A percentile compares a stretch with the other conserved stretches of the same genome.
These are phyloP conservation scores for Muschampia staudingeri DNA, from an alignment of 2,888 invertebrate genomes.

Conservation along the genomic window DNA sequence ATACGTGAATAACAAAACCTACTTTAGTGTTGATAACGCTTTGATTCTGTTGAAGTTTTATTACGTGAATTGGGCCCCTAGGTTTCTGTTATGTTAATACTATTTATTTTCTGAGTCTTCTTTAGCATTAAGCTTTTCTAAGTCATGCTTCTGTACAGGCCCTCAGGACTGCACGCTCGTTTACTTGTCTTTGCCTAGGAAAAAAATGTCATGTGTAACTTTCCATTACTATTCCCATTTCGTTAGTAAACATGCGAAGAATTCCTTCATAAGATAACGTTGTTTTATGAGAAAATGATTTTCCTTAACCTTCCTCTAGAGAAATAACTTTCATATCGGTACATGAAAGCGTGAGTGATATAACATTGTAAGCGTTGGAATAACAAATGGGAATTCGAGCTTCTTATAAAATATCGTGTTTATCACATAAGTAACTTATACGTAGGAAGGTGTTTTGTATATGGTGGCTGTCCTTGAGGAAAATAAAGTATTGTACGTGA, in stretches of 20 bases:
- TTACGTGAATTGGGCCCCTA: too few species aligned
- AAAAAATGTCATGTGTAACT: background rate
- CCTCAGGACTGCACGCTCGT: too few species aligned
- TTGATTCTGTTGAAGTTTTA: too few species aligned
- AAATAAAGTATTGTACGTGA: background rate
- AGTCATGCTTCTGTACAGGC: too few species aligned
- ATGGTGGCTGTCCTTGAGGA: background rate
- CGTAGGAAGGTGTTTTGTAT: background rate
- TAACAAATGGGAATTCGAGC: slow-evolving; percentile 35
- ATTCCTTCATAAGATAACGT: slow-evolving; percentile 33
- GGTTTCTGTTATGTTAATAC: too few species aligned
- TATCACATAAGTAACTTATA: background rate
- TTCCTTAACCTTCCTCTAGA: slow-evolving; percentile 42
- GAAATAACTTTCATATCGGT: slow-evolving; percentile 37
- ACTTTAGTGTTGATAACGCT: too few species aligned
- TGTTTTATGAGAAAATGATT: slow-evolving; percentile 47
- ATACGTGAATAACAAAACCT: too few species aligned
- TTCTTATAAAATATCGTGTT: slow-evolving; percentile 26
- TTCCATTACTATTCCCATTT: slow-evolving; percentile 10
- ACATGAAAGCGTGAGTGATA: slow-evolving; percentile 17
- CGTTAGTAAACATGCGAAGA: slow-evolving; percentile 16
- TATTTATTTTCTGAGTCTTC: too few species aligned
- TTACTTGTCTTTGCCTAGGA: background rate
- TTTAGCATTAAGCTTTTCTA: too few species aligned
- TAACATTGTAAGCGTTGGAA: slow-evolving; percentile 24